Percentiles rank a stretch among this genome's conserved stretches.
Evolutionary conservation across 2,888 invertebrate genomes (phyloP).

Genomic region (Leuctra nigra): DNA sequence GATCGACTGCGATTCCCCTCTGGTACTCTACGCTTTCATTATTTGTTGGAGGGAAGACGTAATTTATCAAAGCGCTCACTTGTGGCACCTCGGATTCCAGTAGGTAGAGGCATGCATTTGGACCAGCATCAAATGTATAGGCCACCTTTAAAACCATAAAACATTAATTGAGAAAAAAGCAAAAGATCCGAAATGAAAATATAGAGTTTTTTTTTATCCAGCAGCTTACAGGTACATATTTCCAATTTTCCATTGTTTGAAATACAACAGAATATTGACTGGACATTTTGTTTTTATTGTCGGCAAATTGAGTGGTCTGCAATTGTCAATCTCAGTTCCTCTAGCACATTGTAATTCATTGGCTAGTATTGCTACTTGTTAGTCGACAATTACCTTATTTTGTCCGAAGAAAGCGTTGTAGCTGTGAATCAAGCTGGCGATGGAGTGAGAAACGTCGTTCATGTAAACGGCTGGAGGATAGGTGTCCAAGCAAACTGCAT

Average conservation of each 20-base stretch:
- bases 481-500: constrained; percentile 88
- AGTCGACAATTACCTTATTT: constrained; percentile 45
- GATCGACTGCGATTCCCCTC: constrained; percentile 43
- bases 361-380: no score
- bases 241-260: no score
- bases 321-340: no score
- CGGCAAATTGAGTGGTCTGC: no score
- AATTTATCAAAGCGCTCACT: constrained; percentile 59
- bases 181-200: no score
- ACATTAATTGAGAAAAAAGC: no score
- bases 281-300: no score
- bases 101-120: constrained; percentile 89
- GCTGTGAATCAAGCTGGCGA: constrained; percentile 72
- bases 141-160: constrained; percentile 65
- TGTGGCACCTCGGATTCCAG: constrained; percentile 65
- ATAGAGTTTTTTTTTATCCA: no score
- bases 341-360: no score
- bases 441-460: constrained; percentile 77
- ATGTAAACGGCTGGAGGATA: constrained; percentile 92
- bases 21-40: constrained; percentile 44
- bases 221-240: no score
- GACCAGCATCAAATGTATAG: constrained; percentile 98
- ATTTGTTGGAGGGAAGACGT: constrained; percentile 58
- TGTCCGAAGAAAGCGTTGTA: constrained; percentile 67
- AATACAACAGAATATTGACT: no score